These are phyloP conservation scores for Hycleus cichorii DNA, from an alignment of 1,140 invertebrate genomes.

Conservation along the genomic window DNA sequence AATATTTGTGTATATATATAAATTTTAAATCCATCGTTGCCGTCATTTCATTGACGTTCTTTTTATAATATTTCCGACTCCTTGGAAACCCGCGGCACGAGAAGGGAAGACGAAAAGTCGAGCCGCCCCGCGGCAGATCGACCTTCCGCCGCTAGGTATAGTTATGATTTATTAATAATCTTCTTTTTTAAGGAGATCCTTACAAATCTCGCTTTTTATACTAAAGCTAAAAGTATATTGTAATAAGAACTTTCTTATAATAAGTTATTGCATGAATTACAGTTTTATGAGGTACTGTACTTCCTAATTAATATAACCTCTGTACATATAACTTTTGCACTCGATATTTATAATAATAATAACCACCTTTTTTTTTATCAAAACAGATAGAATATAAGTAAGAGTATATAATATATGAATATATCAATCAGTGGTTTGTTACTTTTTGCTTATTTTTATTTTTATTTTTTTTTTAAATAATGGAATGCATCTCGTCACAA, in stretches of 20 bases:
- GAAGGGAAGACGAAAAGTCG: constrained; percentile 20
- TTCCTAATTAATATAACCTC: constrained; percentile 44
- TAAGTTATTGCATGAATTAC: constrained; percentile 45
- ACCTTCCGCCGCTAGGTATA: constrained; percentile 20
- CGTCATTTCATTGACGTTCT: background rate
- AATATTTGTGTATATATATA: too few relatives aligned
- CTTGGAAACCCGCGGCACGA: constrained; percentile 14
- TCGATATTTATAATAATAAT: constrained; percentile 40
- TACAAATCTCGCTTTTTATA: constrained; percentile 41
- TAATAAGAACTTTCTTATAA: constrained; percentile 44
- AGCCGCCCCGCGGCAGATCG: constrained; percentile 18
- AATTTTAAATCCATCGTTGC: constrained; percentile 1
- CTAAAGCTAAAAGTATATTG: constrained; percentile 42
- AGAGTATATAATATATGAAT: constrained; percentile 40
- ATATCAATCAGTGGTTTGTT: constrained; percentile 38
- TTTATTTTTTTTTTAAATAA: constrained; percentile 25
- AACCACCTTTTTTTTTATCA: constrained; percentile 42
- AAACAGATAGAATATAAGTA: constrained; percentile 43
- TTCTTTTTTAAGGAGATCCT: constrained; percentile 23
- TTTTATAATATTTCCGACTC: constrained; percentile 3
- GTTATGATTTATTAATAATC: background rate
- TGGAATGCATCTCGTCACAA: constrained; percentile 44
- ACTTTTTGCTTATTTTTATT: constrained; percentile 2
- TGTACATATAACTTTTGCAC: constrained; percentile 43
- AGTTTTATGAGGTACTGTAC: constrained; percentile 44